These are phyloP conservation scores for Callosobruchus maculatus DNA, from an alignment of 2,888 invertebrate species.

Conservation along the genomic window DNA sequence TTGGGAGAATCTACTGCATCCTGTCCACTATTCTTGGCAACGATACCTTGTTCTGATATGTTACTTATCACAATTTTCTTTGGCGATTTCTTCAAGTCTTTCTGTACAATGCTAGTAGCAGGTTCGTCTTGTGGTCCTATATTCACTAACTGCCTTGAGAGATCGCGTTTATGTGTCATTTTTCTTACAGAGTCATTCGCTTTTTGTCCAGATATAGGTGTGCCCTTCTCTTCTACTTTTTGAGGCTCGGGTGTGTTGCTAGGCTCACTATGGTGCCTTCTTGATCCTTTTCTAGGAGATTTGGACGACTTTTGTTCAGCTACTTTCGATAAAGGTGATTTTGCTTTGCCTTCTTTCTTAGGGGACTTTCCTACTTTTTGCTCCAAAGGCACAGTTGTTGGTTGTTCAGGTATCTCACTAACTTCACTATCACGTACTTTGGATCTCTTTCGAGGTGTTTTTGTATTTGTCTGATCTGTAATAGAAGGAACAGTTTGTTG, in stretches of 20 bases:
- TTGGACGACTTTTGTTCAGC: too few species aligned
- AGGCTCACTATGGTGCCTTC: neutral
- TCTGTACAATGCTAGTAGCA: neutral
- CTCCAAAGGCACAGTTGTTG: neutral
- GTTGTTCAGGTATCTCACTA: neutral
- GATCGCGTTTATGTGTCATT: neutral
- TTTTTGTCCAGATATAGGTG: too few species aligned
- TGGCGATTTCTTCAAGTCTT: neutral
- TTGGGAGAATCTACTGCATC: neutral
- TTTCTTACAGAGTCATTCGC: neutral
- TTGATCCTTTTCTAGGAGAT: neutral
- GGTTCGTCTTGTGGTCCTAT: neutral
- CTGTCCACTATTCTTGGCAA: neutral
- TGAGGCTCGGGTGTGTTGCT: neutral
- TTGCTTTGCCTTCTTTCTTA: neutral
- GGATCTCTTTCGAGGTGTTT: neutral
- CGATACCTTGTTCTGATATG: neutral
- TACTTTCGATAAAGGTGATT: too few species aligned
- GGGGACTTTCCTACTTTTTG: neutral
- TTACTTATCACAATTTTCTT: neutral
- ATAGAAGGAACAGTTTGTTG: neutral
- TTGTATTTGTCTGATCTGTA: neutral
- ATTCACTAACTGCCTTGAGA: neutral
- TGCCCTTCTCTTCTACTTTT: neutral
- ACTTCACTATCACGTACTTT: neutral